phyloP scores from a whole-genome alignment of 1,140 invertebrate genomes.

The Pachyrhynchus sulphureomaculatus region DNA sequence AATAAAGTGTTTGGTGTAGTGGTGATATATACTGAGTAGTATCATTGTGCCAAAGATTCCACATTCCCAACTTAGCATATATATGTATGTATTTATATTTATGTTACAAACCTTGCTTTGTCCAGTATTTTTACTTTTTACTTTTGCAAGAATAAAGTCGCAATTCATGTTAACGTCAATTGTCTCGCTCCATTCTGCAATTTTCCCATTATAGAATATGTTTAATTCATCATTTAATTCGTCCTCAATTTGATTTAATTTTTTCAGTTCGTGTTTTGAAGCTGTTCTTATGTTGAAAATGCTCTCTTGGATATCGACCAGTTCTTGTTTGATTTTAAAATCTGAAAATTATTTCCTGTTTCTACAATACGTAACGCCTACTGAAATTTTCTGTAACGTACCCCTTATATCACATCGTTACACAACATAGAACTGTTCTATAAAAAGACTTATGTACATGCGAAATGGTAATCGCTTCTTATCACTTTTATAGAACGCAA shows the following conservation, averaged over 20 bases:
- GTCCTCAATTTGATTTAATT: constrained; percentile 42
- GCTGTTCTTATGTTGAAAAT: constrained; percentile 48
- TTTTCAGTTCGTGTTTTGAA: constrained; percentile 42
- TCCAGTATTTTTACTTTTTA: constrained; percentile 44
- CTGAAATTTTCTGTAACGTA: too few species aligned
- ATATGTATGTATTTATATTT: too few species aligned
- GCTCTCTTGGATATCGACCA: constrained; percentile 50
- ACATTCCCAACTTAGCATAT: too few species aligned
- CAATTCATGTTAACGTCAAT: constrained; percentile 41
- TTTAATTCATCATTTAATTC: constrained; percentile 45
- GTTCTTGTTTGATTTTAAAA: constrained; percentile 52
- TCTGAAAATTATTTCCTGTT: constrained; percentile 47
- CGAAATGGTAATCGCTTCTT: background rate
- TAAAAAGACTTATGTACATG: background rate
- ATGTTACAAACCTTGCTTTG: constrained; percentile 47
- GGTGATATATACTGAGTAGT: too few species aligned
- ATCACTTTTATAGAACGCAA: background rate
- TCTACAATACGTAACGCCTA: too few species aligned
- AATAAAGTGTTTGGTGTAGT: too few species aligned
- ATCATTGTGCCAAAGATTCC: too few species aligned
- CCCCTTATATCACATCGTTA: too few species aligned
- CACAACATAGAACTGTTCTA: too few species aligned
- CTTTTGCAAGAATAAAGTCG: constrained; percentile 47
- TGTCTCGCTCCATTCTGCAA: constrained; percentile 40
- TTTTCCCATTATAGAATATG: constrained; percentile 33